A percentile compares a stretch with the other conserved stretches of the same genome.
phyloP scores from a whole-genome alignment of 2,113 vertebrate genomes.

The Poeciliopsis occidentalis region DNA sequence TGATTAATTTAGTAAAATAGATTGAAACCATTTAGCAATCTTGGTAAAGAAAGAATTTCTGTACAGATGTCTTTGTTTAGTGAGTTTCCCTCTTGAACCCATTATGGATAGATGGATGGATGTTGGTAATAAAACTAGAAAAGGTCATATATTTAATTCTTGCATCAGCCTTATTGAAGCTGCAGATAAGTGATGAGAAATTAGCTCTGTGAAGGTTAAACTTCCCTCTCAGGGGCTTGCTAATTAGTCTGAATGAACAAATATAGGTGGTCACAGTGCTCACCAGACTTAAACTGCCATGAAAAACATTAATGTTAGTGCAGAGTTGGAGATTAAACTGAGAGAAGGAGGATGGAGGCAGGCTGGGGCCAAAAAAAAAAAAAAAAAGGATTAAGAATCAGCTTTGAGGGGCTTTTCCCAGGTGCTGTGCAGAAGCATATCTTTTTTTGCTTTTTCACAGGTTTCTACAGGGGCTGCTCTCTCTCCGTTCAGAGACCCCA shows the following conservation, averaged over 20 bases:
- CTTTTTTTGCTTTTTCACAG: slow-evolving; percentile 50
- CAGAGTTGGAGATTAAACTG: slow-evolving; percentile 70
- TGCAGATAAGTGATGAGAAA: slow-evolving; percentile 70
- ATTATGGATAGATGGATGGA: background rate
- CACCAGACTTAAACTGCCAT: slow-evolving; percentile 58
- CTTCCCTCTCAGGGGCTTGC: slow-evolving; percentile 51
- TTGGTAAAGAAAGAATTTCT: background rate
- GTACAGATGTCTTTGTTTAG: background rate
- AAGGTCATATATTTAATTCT: slow-evolving; percentile 69
- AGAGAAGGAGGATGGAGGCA: slow-evolving; percentile 42
- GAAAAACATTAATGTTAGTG: slow-evolving; percentile 66
- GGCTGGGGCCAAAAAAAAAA: slow-evolving; percentile 30
- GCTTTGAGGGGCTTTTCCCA: slow-evolving; percentile 74
- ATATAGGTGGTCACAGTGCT: slow-evolving; percentile 51
- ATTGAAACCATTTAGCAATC: background rate
- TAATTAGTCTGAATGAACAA: slow-evolving; percentile 67
- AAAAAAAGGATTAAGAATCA: slow-evolving; percentile 67
- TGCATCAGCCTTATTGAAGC: slow-evolving; percentile 29
- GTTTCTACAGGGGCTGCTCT: slow-evolving; percentile 61
- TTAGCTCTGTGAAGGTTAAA: slow-evolving; percentile 80
- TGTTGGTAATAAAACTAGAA: slow-evolving; percentile 72
- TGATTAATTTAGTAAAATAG: background rate
- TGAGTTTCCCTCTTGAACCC: background rate
- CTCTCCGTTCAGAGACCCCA: slow-evolving; percentile 65
- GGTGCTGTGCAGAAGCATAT: slow-evolving; percentile 63